phyloP scores from a whole-genome alignment of 2,113 vertebrate species.

The Melanerpes formicivorus region DNA sequence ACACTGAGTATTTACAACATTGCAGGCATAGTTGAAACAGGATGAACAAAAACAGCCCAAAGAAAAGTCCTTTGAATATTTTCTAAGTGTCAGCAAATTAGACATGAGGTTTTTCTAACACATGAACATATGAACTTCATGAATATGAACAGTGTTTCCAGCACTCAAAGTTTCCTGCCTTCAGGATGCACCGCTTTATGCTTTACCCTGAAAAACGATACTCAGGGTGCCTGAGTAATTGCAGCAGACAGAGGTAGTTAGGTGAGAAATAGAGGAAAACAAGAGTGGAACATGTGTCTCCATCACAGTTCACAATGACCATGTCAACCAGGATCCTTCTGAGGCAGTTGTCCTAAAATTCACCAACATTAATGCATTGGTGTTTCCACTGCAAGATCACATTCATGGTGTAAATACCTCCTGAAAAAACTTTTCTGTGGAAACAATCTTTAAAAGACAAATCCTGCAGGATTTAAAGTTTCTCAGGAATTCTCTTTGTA shows the following conservation, averaged over 20 bases:
- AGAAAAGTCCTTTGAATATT: background rate
- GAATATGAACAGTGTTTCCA: background rate
- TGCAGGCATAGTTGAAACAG: background rate
- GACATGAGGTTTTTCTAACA: background rate
- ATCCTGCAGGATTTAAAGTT: too few relatives aligned
- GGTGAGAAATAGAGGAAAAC: background rate
- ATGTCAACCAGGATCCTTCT: too few relatives aligned
- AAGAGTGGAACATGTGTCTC: rapidly evolving
- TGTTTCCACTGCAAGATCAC: too few relatives aligned
- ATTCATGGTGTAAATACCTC: too few relatives aligned
- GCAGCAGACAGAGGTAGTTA: background rate
- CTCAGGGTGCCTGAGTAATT: background rate
- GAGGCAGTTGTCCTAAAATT: too few relatives aligned
- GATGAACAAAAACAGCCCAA: background rate
- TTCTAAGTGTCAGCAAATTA: background rate
- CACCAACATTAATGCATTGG: too few relatives aligned
- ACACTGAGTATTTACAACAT: background rate
- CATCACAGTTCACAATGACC: background rate
- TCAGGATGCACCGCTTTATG: background rate
- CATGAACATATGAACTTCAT: background rate
- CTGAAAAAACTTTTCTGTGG: too few relatives aligned
- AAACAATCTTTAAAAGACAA: too few relatives aligned
- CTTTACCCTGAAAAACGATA: background rate
- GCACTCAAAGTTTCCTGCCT: background rate
- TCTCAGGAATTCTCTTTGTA: too few relatives aligned